These are phyloP conservation scores for Microctonus brassicae DNA, from an alignment of 2,888 invertebrate species.

Conservation along the genomic window DNA sequence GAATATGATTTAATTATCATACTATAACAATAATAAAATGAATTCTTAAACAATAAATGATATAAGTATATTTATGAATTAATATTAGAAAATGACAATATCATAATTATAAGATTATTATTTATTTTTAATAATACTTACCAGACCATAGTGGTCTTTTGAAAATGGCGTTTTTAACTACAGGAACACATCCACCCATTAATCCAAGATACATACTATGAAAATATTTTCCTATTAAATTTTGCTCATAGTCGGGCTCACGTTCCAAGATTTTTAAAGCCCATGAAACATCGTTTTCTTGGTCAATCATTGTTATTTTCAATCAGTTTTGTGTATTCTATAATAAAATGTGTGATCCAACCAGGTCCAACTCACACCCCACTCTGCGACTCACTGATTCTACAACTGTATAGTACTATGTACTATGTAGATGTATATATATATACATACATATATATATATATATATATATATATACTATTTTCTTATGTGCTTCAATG, in stretches of 20 bases:
- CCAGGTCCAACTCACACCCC: not conserved
- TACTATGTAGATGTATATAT: not conserved
- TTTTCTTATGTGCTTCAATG: too few relatives aligned
- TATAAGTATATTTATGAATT: not conserved
- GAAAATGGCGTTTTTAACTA: conserved; percentile 37
- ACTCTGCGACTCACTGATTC: not conserved
- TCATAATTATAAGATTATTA: not conserved
- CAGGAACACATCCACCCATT: not conserved
- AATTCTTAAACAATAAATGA: not conserved
- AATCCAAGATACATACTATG: conserved; percentile 33
- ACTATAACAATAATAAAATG: not conserved
- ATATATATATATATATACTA: too few relatives aligned
- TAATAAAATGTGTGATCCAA: too few relatives aligned
- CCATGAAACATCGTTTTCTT: conserved; percentile 56
- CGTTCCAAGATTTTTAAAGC: conserved; percentile 58
- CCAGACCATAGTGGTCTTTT: conserved; percentile 49
- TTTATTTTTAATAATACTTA: conserved; percentile 33
- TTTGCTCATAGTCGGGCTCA: conserved; percentile 45
- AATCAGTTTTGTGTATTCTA: not conserved
- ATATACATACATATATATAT: not conserved
- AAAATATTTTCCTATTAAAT: conserved; percentile 47
- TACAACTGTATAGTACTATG: too few relatives aligned
- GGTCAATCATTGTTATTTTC: conserved; percentile 36
- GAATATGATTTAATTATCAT: not conserved
- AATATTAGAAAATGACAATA: not conserved